Conservation (phyloP, 2,113 vertebrate genomes). For the Calidris pugnax region DNA sequence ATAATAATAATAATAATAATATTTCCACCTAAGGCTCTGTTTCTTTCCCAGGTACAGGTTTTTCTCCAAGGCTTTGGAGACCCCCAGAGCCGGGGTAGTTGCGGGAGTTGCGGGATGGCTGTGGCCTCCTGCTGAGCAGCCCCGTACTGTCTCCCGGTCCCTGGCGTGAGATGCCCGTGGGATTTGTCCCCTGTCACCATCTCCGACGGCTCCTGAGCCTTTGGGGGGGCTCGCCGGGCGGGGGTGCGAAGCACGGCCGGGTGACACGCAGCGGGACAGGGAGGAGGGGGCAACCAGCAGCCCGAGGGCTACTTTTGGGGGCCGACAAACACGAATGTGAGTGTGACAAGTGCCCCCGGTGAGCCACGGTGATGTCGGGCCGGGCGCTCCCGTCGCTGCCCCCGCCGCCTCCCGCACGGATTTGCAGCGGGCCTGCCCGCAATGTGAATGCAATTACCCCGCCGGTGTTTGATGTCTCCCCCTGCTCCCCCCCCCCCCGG, state of each 20-base stretch:
- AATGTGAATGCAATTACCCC: background rate
- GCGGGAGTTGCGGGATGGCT: no score
- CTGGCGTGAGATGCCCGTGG: background rate
- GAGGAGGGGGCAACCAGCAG: background rate
- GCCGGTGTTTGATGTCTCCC: background rate
- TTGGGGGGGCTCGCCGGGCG: background rate
- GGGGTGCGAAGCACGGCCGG: background rate
- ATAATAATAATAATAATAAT: no score
- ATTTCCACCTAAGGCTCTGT: background rate
- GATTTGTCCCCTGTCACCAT: fast-evolving
- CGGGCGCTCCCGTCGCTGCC: background rate
- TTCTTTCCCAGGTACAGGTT: background rate
- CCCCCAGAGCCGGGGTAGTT: fast-evolving
- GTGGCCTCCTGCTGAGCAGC: fast-evolving
- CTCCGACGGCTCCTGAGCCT: background rate
- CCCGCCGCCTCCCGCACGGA: background rate
- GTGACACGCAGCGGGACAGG: background rate
- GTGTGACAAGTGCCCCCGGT: background rate
- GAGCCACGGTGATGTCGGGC: background rate
- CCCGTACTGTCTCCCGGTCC: background rate
- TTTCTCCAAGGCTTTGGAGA: background rate
- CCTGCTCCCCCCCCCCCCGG: background rate
- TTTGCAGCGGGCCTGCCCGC: background rate
- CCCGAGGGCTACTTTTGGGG: background rate
- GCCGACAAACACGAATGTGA: fast-evolving